Evolutionary conservation across 2,113 vertebrate species (phyloP).

Genomic region (Paralichthys olivaceus): DNA sequence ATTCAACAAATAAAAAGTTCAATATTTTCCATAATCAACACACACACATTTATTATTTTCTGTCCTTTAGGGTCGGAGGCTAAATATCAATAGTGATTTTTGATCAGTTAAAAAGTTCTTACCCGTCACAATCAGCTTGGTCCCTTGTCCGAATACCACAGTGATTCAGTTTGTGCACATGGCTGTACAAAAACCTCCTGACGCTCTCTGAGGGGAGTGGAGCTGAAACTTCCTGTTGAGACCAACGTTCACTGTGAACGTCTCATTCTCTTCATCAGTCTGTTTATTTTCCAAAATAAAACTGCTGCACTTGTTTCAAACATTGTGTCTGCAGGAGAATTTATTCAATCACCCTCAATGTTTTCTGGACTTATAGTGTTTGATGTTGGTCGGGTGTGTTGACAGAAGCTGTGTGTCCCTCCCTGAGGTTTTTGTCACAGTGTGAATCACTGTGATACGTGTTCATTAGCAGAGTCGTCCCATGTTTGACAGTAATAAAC

Average conservation of each 20-base stretch:
- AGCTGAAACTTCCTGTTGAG: constrained; percentile 57
- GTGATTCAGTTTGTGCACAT: constrained; percentile 69
- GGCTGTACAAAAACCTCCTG: constrained; percentile 76
- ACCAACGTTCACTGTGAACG: constrained; percentile 32
- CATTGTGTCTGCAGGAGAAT: background rate
- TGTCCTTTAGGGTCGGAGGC: background rate
- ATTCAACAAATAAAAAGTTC: background rate
- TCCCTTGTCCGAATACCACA: constrained; percentile 81
- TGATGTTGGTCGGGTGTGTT: background rate
- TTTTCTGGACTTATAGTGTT: background rate
- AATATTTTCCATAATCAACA: background rate
- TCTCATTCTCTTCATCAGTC: background rate
- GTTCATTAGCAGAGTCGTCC: accelerated
- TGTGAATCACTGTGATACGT: constrained; percentile 9
- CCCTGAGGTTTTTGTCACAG: constrained; percentile 29
- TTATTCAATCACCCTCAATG: background rate
- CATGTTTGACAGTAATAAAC: background rate
- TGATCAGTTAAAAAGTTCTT: constrained; percentile 50
- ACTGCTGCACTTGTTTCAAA: background rate
- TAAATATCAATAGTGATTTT: background rate
- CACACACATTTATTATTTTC: background rate
- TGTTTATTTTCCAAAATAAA: background rate
- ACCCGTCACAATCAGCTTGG: constrained; percentile 72
- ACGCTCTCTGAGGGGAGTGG: constrained; percentile 55
- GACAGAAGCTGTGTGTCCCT: background rate